Evolutionary conservation across 2,888 invertebrate genomes (phyloP).

Genomic region (Rutpela maculata): DNA sequence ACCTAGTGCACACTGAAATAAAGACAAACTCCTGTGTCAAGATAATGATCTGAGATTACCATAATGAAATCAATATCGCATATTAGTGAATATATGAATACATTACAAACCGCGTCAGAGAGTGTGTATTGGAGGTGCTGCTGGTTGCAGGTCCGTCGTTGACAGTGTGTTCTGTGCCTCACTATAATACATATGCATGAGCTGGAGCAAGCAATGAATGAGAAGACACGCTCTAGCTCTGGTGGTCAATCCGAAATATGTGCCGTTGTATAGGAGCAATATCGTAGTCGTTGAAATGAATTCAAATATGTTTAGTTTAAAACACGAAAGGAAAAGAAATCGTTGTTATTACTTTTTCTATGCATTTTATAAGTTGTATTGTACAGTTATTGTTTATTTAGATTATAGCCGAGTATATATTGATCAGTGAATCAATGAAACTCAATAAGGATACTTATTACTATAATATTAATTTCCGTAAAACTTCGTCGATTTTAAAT

Average conservation of each 20-base stretch:
- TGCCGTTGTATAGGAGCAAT: background rate
- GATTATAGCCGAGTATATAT: too few species aligned
- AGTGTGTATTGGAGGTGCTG: conserved; percentile 14
- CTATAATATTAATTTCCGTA: too few species aligned
- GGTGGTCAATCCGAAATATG: conserved; percentile 20
- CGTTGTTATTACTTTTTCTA: too few species aligned
- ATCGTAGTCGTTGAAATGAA: too few species aligned
- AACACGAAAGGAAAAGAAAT: too few species aligned
- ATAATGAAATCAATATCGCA: conserved; percentile 74
- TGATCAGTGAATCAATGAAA: too few species aligned
- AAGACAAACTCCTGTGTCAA: conserved; percentile 71
- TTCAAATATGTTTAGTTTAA: too few species aligned
- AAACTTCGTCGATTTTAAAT: too few species aligned
- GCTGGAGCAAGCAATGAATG: conserved; percentile 30
- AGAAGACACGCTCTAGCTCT: conserved; percentile 25
- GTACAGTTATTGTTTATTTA: too few species aligned
- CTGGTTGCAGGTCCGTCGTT: conserved; percentile 21
- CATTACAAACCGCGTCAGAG: conserved; percentile 59
- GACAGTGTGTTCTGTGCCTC: conserved; percentile 21
- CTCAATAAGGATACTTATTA: too few species aligned
- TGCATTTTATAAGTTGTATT: too few species aligned
- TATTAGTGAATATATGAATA: conserved; percentile 73
- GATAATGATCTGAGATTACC: conserved; percentile 73
- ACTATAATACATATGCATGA: conserved; percentile 34
- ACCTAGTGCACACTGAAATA: conserved; percentile 62